A percentile compares a stretch with the other conserved stretches of the same genome.
phyloP scores from a whole-genome alignment of 2,797 vertebrate species.

The Glossophaga mutica region DNA sequence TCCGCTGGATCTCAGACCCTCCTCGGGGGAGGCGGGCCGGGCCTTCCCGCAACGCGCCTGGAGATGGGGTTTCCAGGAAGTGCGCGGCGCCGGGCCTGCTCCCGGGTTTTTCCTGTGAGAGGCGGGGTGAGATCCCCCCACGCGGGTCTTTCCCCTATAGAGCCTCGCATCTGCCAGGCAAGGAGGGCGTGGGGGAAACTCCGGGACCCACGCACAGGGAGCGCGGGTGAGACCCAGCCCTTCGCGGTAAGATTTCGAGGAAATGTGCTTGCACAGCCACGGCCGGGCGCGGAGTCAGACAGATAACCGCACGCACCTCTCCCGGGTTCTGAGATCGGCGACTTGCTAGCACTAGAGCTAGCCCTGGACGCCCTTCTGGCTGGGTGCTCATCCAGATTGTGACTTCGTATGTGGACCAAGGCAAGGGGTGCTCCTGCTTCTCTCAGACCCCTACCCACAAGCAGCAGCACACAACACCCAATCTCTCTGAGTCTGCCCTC shows the following conservation, averaged over 20 bases:
- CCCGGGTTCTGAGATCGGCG: background rate
- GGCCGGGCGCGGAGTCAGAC: background rate
- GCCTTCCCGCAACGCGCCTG: slow-evolving; percentile 39
- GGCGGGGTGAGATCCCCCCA: background rate
- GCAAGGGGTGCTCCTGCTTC: background rate
- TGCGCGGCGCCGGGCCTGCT: slow-evolving; percentile 19
- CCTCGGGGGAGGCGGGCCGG: background rate
- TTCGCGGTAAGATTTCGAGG: slow-evolving; percentile 69
- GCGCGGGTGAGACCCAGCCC: slow-evolving; percentile 33
- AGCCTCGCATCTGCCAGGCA: background rate
- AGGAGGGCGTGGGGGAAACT: slow-evolving; percentile 23
- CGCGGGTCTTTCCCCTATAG: background rate
- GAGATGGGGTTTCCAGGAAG: slow-evolving; percentile 60
- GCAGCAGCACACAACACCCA: background rate
- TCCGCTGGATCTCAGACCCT: background rate
- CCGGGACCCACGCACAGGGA: background rate
- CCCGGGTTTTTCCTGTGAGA: slow-evolving; percentile 36
- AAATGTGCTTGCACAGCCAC: slow-evolving; percentile 31
- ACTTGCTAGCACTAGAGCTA: background rate
- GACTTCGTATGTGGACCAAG: background rate
- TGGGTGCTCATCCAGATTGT: background rate
- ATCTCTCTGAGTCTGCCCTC: background rate
- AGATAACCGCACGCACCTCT: background rate
- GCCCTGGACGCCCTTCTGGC: background rate
- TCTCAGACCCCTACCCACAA: background rate